These are phyloP conservation scores for Scalopus aquaticus DNA, from an alignment of 2,113 vertebrate genomes.

Conservation along the genomic window DNA sequence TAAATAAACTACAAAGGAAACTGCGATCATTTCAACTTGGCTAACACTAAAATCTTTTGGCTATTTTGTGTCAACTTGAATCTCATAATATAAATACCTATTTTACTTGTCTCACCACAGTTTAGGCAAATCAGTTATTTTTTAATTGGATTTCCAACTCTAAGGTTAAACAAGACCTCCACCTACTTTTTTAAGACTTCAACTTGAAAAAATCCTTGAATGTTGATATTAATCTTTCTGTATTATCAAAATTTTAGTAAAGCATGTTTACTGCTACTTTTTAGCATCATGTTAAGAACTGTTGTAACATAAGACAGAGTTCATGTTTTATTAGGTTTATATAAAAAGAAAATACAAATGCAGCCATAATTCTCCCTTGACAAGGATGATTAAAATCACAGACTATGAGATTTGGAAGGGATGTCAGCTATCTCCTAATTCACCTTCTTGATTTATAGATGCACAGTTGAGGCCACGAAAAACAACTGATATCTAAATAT, in stretches of 20 bases:
- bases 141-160: slow-evolving; percentile 59
- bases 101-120: slow-evolving; percentile 71
- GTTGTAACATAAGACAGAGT: background rate
- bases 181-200: slow-evolving; percentile 45
- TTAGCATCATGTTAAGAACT: slow-evolving; percentile 49
- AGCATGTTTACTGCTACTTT: slow-evolving; percentile 38
- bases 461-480: slow-evolving; percentile 26
- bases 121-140: slow-evolving; percentile 67
- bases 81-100: slow-evolving; percentile 81
- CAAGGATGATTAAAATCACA: background rate
- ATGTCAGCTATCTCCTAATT: slow-evolving; percentile 16
- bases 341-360: slow-evolving; percentile 52
- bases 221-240: slow-evolving; percentile 32
- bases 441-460: background rate
- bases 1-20: slow-evolving; percentile 78
- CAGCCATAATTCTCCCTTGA: slow-evolving; percentile 30
- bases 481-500: slow-evolving; percentile 38
- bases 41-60: slow-evolving; percentile 77
- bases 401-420: background rate
- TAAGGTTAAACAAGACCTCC: slow-evolving; percentile 38
- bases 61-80: slow-evolving; percentile 81
- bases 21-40: slow-evolving; percentile 74
- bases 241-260: slow-evolving; percentile 52
- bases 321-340: slow-evolving; percentile 54
- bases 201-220: slow-evolving; percentile 35